Evolutionary conservation across 2,888 invertebrate species (phyloP).

Genomic region (Drosophila cracens): DNA sequence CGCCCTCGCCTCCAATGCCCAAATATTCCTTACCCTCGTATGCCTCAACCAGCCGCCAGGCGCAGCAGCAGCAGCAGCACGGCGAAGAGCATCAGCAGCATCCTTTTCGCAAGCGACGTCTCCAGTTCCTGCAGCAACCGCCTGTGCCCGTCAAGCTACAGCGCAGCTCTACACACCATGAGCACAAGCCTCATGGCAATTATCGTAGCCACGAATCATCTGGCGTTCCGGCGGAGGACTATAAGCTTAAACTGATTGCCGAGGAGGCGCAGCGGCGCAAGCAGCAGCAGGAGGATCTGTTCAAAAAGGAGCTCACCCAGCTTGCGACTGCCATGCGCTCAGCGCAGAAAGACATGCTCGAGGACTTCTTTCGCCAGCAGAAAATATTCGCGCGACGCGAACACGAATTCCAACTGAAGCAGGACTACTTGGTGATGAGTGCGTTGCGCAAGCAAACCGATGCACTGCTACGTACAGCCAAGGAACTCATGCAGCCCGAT

Average conservation of each 20-base stretch:
- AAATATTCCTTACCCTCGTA: constrained; percentile 37
- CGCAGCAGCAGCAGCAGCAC: constrained; percentile 31
- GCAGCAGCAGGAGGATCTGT: constrained; percentile 64
- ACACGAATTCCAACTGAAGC: constrained; percentile 83
- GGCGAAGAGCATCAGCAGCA: constrained; percentile 33
- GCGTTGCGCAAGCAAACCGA: constrained; percentile 82
- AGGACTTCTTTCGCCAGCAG: constrained; percentile 83
- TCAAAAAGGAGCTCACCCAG: constrained; percentile 79
- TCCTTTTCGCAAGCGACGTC: constrained; percentile 55
- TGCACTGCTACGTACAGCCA: constrained; percentile 70
- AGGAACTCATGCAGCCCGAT: constrained; percentile 45
- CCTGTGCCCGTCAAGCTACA: constrained; percentile 70
- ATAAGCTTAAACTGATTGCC: background rate
- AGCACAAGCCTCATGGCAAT: constrained; percentile 11
- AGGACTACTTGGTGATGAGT: constrained; percentile 79
- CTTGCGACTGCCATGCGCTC: constrained; percentile 75
- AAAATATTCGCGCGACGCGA: constrained; percentile 81
- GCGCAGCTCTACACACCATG: constrained; percentile 44
- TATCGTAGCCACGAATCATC: constrained; percentile 27
- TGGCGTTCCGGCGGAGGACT: constrained; percentile 18
- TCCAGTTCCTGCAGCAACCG: constrained; percentile 30
- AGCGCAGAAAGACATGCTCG: constrained; percentile 81
- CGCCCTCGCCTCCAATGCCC: constrained; percentile 52
- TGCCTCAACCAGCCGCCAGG: constrained; percentile 65
- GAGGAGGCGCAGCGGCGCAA: constrained; percentile 41